Conservation (phyloP, 2,888 invertebrate species). For the Xanthia togata region DNA sequence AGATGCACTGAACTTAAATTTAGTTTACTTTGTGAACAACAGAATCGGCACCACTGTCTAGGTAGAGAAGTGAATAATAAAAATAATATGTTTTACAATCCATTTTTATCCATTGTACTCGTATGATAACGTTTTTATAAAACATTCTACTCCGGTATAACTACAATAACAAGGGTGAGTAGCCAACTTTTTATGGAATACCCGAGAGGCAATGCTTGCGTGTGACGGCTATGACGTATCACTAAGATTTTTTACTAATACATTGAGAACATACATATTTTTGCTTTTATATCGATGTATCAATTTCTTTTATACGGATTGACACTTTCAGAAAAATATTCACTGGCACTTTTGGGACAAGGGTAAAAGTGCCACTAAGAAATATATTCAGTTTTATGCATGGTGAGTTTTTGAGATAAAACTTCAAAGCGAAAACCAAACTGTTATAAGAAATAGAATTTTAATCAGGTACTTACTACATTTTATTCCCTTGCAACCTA, state of each 20-base stretch:
- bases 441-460: not conserved
- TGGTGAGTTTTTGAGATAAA: not conserved
- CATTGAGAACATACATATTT: slow-evolving; percentile 88
- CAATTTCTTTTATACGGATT: slow-evolving; percentile 85
- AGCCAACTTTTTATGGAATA: slow-evolving; percentile 83
- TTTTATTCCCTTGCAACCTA: slow-evolving; percentile 6
- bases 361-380: slow-evolving; percentile 64
- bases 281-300: slow-evolving; percentile 90
- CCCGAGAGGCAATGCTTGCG: slow-evolving; percentile 82
- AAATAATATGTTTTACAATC: not conserved
- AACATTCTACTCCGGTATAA: slow-evolving; percentile 35
- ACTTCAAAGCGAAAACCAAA: not conserved
- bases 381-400: slow-evolving; percentile 12
- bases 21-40: no score
- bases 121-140: slow-evolving; percentile 28
- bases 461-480: not conserved
- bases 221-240: slow-evolving; percentile 90
- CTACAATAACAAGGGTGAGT: slow-evolving; percentile 55
- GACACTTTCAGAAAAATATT: slow-evolving; percentile 73
- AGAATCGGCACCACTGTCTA: no score
- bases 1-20: no score
- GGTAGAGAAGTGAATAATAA: not conserved
- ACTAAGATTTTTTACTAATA: slow-evolving; percentile 87
- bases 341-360: slow-evolving; percentile 74
- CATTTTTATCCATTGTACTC: slow-evolving; percentile 1